Evolutionary conservation across 2,797 vertebrate genomes (phyloP).

Genomic region (Malacoctenus gilli): DNA sequence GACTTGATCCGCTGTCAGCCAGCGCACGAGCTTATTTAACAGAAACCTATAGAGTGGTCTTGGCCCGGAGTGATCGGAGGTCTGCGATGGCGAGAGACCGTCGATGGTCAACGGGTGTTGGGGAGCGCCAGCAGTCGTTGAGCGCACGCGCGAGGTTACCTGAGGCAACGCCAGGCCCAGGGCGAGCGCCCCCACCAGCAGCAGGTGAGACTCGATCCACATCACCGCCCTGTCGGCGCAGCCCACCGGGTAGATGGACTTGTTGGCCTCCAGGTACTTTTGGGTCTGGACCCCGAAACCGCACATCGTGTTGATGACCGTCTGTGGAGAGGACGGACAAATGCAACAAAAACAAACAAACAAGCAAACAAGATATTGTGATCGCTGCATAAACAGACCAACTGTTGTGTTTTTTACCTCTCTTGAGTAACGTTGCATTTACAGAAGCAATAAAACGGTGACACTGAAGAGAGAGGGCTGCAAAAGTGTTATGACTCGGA

Average conservation of each 20-base stretch:
- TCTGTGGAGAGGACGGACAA: constrained; percentile 52
- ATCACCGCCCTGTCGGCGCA: constrained; percentile 78
- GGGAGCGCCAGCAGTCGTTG: background rate
- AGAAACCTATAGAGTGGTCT: constrained; percentile 10
- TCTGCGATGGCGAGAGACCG: constrained; percentile 1
- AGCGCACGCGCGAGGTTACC: constrained; percentile 57
- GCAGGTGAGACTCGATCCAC: constrained; percentile 83
- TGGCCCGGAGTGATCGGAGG: background rate
- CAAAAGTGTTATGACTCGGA: constrained; percentile 6
- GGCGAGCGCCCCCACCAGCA: constrained; percentile 78
- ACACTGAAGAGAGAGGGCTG: constrained; percentile 15
- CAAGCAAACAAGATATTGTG: no score
- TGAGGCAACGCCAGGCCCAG: constrained; percentile 82
- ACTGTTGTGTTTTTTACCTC: no score
- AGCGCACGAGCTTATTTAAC: constrained; percentile 27
- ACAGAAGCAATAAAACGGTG: constrained; percentile 15
- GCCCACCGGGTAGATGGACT: constrained; percentile 78
- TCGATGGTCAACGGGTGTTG: constrained; percentile 10
- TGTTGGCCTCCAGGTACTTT: constrained; percentile 69
- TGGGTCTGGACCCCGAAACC: constrained; percentile 79
- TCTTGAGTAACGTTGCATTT: background rate
- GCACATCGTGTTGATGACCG: constrained; percentile 83
- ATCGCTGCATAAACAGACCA: no score
- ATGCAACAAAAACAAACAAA: constrained; percentile 1
- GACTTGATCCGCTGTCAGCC: constrained; percentile 5